phyloP scores from a whole-genome alignment of 1,140 invertebrate species.

The Aethina tumida region DNA sequence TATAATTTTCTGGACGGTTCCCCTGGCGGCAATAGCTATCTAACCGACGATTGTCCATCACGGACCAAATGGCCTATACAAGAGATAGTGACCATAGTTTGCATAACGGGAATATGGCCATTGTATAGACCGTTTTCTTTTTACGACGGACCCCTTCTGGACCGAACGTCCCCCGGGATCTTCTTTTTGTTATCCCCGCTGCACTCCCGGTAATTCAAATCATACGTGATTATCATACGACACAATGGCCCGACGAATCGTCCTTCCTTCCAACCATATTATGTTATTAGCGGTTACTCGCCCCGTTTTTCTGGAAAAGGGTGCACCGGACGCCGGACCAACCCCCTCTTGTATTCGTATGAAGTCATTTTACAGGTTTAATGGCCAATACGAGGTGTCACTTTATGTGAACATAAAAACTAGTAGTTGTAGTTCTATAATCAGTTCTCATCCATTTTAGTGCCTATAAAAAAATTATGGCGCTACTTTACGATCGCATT shows the following conservation, averaged over 20 bases:
- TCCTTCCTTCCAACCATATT: too few species aligned
- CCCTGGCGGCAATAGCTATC: conserved; percentile 22
- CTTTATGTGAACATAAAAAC: too few species aligned
- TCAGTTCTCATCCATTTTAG: too few species aligned
- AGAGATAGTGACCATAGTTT: conserved; percentile 29
- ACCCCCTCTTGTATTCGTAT: conserved; percentile 1
- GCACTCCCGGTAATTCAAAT: conserved; percentile 21
- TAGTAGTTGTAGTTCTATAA: too few species aligned
- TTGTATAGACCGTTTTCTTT: conserved; percentile 26
- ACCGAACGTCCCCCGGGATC: conserved; percentile 5
- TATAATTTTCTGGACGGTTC: conserved; percentile 28
- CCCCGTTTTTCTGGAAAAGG: too few species aligned
- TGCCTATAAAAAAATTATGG: too few species aligned
- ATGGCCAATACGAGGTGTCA: too few species aligned
- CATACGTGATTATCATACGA: conserved; percentile 27
- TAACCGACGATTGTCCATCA: conserved; percentile 30
- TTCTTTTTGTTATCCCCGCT: conserved; percentile 16
- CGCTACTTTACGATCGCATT: too few species aligned
- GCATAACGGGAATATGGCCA: conserved; percentile 27
- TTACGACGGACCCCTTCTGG: conserved; percentile 24
- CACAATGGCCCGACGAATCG: conserved; percentile 6
- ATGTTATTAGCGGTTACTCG: too few species aligned
- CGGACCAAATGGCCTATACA: conserved; percentile 25
- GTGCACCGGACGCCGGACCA: conserved; percentile 1
- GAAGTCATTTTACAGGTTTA: conserved; percentile 6